Evolutionary conservation across 2,797 vertebrate genomes (phyloP).

Genomic region (Hippoglossus hippoglossus): DNA sequence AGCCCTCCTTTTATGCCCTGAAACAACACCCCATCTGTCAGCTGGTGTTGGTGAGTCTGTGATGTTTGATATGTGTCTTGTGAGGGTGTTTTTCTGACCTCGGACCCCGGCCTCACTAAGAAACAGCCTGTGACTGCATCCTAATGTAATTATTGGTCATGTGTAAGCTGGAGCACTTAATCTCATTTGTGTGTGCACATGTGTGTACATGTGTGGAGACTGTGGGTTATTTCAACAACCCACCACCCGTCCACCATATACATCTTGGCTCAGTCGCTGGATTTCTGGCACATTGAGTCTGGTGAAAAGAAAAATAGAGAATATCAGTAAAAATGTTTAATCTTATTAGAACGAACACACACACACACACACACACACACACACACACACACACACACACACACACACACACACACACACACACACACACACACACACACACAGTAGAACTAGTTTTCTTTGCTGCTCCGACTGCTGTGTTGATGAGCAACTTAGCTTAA

Average conservation of each 20-base stretch:
- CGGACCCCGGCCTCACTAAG: conserved; percentile 45
- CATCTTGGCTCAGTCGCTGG: conserved; percentile 10
- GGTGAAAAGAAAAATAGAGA: conserved; percentile 28
- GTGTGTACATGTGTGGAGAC: conserved; percentile 37
- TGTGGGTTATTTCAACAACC: not conserved
- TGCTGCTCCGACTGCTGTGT: not conserved
- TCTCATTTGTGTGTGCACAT: conserved; percentile 61
- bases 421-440: not conserved
- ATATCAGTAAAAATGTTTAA: not conserved
- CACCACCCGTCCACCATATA: conserved; percentile 1
- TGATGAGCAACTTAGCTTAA: not conserved
- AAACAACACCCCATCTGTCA: conserved; percentile 23
- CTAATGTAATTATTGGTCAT: conserved; percentile 74
- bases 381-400: too few species aligned
- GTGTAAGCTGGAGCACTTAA: conserved; percentile 67
- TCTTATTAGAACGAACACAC: not conserved
- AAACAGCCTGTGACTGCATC: conserved; percentile 65
- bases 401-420: too few species aligned
- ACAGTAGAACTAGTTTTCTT: not conserved
- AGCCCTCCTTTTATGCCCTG: not conserved
- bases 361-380: too few species aligned
- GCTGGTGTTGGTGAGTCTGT: conserved; percentile 17
- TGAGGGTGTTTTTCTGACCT: conserved; percentile 71
- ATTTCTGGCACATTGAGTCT: conserved; percentile 21
- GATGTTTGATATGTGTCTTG: conserved; percentile 63